A percentile compares a stretch with the other conserved stretches of the same genome.
These are phyloP conservation scores for Brachylomia viminalis DNA, from an alignment of 2,888 invertebrate genomes.

Conservation along the genomic window DNA sequence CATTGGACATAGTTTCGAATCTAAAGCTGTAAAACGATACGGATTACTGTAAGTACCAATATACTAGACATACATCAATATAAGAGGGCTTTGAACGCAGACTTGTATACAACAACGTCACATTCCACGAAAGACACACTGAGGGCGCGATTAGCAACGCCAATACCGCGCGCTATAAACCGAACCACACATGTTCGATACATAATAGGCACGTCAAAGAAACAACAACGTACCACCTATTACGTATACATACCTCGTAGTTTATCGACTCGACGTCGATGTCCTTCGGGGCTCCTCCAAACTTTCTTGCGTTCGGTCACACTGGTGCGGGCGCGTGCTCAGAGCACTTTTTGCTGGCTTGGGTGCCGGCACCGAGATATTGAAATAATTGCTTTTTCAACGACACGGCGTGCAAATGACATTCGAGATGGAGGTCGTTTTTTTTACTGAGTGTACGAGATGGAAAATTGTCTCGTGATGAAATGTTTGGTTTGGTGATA, in stretches of 20 bases:
- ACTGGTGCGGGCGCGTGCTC: slow-evolving; percentile 88
- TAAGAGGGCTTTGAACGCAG: slow-evolving; percentile 53
- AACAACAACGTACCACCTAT: slow-evolving; percentile 48
- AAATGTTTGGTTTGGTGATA: slow-evolving; percentile 83
- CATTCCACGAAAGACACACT: slow-evolving; percentile 57
- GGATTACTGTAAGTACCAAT: neutral
- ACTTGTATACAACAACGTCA: slow-evolving; percentile 37
- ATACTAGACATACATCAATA: slow-evolving; percentile 11
- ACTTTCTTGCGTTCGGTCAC: slow-evolving; percentile 84
- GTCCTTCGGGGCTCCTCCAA: slow-evolving; percentile 83
- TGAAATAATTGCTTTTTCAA: slow-evolving; percentile 90
- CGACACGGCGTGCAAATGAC: slow-evolving; percentile 90
- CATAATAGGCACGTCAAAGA: slow-evolving; percentile 50
- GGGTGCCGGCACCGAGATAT: slow-evolving; percentile 87
- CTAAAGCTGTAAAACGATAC: slow-evolving; percentile 14
- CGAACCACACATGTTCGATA: slow-evolving; percentile 37
- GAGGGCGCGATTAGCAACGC: slow-evolving; percentile 52
- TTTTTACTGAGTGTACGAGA: slow-evolving; percentile 83
- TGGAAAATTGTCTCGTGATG: slow-evolving; percentile 87
- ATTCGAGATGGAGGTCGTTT: slow-evolving; percentile 90
- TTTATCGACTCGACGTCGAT: slow-evolving; percentile 66
- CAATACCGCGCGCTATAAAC: slow-evolving; percentile 47
- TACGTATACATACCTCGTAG: slow-evolving; percentile 56
- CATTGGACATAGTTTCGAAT: slow-evolving; percentile 9
- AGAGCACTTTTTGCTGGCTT: slow-evolving; percentile 83